Evolutionary conservation across 2,888 invertebrate species (phyloP), one percentile per base, ranked within the genome.

Genomic region (Globia sparganii): DNA sequence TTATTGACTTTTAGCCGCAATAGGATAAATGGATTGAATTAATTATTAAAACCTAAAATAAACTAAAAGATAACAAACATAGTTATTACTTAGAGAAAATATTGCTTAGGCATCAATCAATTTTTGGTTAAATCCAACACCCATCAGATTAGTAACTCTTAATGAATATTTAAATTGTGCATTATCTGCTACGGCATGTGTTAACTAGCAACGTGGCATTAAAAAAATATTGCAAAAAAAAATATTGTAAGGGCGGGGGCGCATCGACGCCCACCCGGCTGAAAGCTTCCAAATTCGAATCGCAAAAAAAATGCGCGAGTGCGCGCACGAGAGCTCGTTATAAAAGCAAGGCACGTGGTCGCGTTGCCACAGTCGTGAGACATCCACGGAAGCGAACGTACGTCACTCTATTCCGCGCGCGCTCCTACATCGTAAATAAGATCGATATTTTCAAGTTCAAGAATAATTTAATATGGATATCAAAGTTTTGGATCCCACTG

Each of bases 281-380:
- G 95, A 96, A 96, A 96, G 95, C 96, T 95, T 95, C 96, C 95
- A 95, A 96, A 96, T 95, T 96, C 93, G 91, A 94, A 95, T 94
- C 93, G 95, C 96, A 93, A 95, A 96, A 96, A 96, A 96, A 95
- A 96, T 94, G 93, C 93, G 94, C 95, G 93, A 94, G 91, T 92
- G 94, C 92, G 90, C 93, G 90, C 93, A 84, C 93, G 92, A 93
- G 93, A 93, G 91, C 89, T 91, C 91, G 89, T 89, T 96, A 96
- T 96, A 96, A 94, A 96, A 94, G 91, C 86, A 87, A 88, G 93
- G 94, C 96, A 96, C 96, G 96, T 96, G 96, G 91, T 89, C 89
- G 88, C 90, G 87, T 89, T 87, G 91, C 91, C 93, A 93, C 94
- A 96, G 96, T 96, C 94, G 91, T 87, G 83, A 92, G 94, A 92